These are phyloP conservation scores for Mamestra configurata DNA, from an alignment of 1,140 invertebrate genomes.

Conservation along the genomic window DNA sequence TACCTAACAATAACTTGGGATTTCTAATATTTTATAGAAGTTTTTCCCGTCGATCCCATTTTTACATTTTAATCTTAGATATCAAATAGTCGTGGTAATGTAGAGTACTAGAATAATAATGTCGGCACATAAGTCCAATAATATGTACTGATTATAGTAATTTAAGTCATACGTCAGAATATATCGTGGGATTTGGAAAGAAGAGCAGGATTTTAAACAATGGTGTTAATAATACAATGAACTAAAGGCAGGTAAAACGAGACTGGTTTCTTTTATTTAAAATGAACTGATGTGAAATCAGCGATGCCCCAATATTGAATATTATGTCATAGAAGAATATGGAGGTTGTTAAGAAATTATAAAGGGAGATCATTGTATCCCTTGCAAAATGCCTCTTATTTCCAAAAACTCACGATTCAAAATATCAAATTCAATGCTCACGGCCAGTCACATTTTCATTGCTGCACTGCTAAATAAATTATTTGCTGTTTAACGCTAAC, in stretches of 20 bases:
- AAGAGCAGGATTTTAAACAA: not conserved
- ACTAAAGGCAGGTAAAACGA: no score
- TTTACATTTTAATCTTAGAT: conserved; percentile 57
- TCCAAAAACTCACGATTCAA: not conserved
- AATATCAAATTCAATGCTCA: conserved; percentile 27
- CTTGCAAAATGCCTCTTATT: not conserved
- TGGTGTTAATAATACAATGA: no score
- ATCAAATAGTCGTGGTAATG: conserved; percentile 45
- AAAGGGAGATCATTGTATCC: not conserved
- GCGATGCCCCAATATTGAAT: not conserved
- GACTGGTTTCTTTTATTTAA: not conserved
- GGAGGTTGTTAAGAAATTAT: not conserved
- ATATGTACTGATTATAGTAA: conserved; percentile 43
- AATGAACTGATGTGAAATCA: not conserved
- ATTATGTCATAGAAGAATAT: no score
- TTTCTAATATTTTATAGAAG: conserved; percentile 64
- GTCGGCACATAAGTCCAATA: conserved; percentile 45
- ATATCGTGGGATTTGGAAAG: conserved; percentile 19
- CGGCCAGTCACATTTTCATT: conserved; percentile 27
- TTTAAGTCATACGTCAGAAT: conserved; percentile 29
- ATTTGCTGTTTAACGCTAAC: conserved; percentile 12
- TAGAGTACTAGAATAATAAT: conserved; percentile 31
- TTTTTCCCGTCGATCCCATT: conserved; percentile 59
- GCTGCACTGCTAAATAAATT: conserved; percentile 34
- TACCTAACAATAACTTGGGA: conserved; percentile 46